These are phyloP conservation scores for Yponomeuta malinellus DNA, from an alignment of 2,888 invertebrate species.

Conservation along the genomic window DNA sequence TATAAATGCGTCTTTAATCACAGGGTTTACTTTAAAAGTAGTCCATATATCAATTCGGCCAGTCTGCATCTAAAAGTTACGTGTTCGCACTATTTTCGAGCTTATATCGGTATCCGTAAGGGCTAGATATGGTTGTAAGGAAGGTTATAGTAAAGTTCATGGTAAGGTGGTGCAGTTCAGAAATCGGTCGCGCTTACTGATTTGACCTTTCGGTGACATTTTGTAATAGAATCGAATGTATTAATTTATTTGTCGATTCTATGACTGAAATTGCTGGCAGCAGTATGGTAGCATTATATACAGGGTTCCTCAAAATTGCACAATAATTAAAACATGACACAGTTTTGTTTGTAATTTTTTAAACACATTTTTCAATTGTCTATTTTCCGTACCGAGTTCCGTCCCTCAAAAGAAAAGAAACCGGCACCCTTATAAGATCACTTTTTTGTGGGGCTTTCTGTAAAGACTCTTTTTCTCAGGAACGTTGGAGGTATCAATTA, in stretches of 20 bases:
- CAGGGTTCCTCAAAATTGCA: too few relatives aligned
- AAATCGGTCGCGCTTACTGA: not conserved
- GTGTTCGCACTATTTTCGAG: not conserved
- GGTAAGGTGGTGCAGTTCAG: not conserved
- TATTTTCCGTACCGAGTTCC: too few relatives aligned
- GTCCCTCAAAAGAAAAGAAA: too few relatives aligned
- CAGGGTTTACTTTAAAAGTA: not conserved
- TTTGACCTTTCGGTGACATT: not conserved
- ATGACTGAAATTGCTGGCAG: not conserved
- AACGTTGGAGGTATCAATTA: too few relatives aligned
- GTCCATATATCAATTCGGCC: not conserved
- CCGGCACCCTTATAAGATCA: too few relatives aligned
- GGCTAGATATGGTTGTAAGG: not conserved
- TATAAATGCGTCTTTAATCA: not conserved
- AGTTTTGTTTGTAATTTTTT: too few relatives aligned
- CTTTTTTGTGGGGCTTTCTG: too few relatives aligned
- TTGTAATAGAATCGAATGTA: slow-evolving; percentile 2
- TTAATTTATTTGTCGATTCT: not conserved
- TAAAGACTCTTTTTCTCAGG: too few relatives aligned
- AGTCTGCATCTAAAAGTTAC: not conserved
- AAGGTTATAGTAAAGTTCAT: not conserved
- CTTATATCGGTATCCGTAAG: not conserved
- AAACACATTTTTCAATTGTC: not conserved
- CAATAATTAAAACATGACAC: too few relatives aligned
- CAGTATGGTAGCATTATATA: too few relatives aligned